Conservation (phyloP, 1,140 invertebrate genomes). For the Aphelenchoides fujianensis region DNA sequence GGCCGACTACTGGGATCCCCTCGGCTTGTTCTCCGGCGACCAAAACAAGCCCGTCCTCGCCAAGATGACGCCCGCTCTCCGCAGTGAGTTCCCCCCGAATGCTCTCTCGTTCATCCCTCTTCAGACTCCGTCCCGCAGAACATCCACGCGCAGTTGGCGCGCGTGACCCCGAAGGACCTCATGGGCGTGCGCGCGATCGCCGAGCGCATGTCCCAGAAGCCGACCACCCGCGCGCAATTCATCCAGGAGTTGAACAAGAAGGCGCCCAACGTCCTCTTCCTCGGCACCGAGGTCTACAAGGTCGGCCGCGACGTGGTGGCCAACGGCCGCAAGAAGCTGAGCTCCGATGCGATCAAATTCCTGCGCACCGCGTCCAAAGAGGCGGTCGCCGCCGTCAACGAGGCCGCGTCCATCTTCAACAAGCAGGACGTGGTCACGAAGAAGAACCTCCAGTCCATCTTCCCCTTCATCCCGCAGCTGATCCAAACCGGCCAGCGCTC, state of each 20-base stretch:
- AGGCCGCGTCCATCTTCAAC: background rate
- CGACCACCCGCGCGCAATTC: background rate
- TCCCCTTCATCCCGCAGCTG: slow-evolving; percentile 14
- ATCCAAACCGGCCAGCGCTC: background rate
- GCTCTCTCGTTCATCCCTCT: background rate
- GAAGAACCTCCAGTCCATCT: background rate
- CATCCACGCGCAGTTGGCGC: background rate
- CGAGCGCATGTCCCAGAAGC: background rate
- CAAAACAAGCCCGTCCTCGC: background rate
- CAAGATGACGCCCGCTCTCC: background rate
- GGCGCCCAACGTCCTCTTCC: background rate
- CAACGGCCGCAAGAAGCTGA: background rate
- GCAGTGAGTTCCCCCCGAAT: background rate
- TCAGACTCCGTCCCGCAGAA: background rate
- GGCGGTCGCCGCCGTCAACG: slow-evolving; percentile 2
- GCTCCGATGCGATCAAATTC: background rate
- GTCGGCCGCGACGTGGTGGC: background rate
- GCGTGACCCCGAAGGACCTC: background rate
- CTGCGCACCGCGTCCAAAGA: background rate
- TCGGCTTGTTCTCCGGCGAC: background rate
- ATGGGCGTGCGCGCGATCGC: background rate
- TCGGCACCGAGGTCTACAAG: slow-evolving; percentile 11
- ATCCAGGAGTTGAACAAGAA: background rate
- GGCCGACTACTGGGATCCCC: background rate
- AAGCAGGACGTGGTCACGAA: slow-evolving; percentile 5